These are phyloP conservation scores for Agrilus mali DNA, from an alignment of 2,888 invertebrate genomes.

Conservation along the genomic window DNA sequence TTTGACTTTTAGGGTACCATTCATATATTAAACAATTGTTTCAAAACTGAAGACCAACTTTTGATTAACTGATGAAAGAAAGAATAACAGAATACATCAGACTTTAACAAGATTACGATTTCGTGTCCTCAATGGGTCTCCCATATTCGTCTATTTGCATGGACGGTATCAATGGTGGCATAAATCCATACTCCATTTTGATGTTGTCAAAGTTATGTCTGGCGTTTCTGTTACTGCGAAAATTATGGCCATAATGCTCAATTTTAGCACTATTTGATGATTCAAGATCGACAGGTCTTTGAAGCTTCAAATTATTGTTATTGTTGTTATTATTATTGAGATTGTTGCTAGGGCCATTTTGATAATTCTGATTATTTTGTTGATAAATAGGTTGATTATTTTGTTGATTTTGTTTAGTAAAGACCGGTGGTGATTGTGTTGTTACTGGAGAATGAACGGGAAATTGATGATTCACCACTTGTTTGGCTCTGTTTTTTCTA, in stretches of 20 bases:
- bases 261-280: conserved; percentile 7
- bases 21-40: no score
- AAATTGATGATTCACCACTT: no score
- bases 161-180: conserved; percentile 70
- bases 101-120: no score
- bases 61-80: no score
- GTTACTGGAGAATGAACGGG: conserved; percentile 3
- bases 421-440: conserved; percentile 7
- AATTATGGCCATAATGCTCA: conserved; percentile 4
- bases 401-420: no score
- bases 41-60: no score
- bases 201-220: conserved; percentile 47
- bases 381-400: conserved; percentile 10
- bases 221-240: conserved; percentile 20
- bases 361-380: conserved; percentile 9
- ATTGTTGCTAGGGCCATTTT: conserved; percentile 6
- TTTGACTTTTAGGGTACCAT: no score
- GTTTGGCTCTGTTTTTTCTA: no score
- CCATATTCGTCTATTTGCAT: conserved; percentile 66
- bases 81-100: no score
- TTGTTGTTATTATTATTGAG: conserved; percentile 1
- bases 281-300: conserved; percentile 12
- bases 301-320: conserved; percentile 11
- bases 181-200: conserved; percentile 70
- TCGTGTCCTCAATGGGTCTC: conserved; percentile 38